Base-by-base conservation (phyloP, 2,113 vertebrate genomes). In the Clarias magur region DNA sequence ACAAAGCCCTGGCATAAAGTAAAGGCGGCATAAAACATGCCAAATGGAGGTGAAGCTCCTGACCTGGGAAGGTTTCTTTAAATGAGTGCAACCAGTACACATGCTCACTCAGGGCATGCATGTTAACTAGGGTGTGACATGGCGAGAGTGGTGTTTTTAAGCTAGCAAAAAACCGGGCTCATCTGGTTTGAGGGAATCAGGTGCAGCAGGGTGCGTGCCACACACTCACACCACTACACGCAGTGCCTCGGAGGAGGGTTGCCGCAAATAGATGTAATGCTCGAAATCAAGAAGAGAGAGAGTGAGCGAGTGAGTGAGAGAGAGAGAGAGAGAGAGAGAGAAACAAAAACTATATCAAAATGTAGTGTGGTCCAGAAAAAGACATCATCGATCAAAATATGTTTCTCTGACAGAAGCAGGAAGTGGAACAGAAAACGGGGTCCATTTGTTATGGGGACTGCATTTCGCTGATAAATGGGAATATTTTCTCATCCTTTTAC, bases 381-480 rank as follows among this genome's bases (percentile, higher is more conserved):
- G 76, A 88, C 84, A 90, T 85, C 83, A 88, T 91, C 88, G 57
- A 88, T 90, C 90, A 88, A 89, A 88, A 86, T 86, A 85, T 84
- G 70, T 85, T 72, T 78, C 60, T 82, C 80, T 86, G 81, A 84
- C 88, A 85, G 82, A 80, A 53, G 70, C 82, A 86, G 85, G 78
- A 91, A 88, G 80, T 73, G 82, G 82, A 89, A 80, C 84, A 88
- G 75, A 60, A 80, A 65, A 83, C 81, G 73, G 27, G 70, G 82
- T 91, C 85, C 85, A 88, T 88, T 87, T 89, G 78, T 88, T 87
- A 79, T 42, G 1, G 38, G 27, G 67, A 54, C 82, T 42, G 56
- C 25, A 62, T 80, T 88, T 89, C 86, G 84, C 88, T 86, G 72
- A 86, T 87, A 83, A 30, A 87, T 89, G 68, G 56, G 80, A 87